These are phyloP conservation scores for Metopolophium dirhodum DNA, from an alignment of 1,140 invertebrate species.

Conservation along the genomic window DNA sequence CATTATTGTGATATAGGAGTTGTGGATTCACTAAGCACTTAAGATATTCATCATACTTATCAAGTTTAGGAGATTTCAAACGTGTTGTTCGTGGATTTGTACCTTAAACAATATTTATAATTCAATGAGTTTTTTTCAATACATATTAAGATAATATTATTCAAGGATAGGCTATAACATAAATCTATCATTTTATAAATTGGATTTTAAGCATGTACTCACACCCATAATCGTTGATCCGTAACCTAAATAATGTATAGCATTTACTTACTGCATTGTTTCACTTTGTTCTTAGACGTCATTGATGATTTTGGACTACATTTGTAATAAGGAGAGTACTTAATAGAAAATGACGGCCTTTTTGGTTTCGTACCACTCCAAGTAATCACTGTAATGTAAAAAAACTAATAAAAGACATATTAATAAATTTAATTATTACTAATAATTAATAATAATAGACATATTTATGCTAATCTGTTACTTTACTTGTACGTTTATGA, in stretches of 20 bases:
- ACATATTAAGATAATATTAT: constrained; percentile 27
- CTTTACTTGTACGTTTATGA: constrained; percentile 23
- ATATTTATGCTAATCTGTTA: neutral
- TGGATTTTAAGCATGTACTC: constrained; percentile 16
- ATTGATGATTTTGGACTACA: constrained; percentile 32
- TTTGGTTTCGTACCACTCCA: constrained; percentile 26
- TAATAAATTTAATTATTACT: neutral
- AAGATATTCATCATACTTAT: constrained; percentile 41
- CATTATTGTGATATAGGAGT: constrained; percentile 22
- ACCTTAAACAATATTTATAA: constrained; percentile 11
- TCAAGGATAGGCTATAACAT: constrained; percentile 50
- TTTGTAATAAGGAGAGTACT: constrained; percentile 47
- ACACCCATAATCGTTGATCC: constrained; percentile 46
- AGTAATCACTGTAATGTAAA: constrained; percentile 39
- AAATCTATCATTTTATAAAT: constrained; percentile 45
- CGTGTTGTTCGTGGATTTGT: constrained; percentile 9
- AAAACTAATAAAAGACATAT: neutral
- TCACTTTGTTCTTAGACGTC: constrained; percentile 5
- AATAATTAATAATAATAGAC: neutral
- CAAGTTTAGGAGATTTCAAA: constrained; percentile 24
- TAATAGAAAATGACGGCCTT: constrained; percentile 46
- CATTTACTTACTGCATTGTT: constrained; percentile 53
- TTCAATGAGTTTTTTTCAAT: constrained; percentile 17
- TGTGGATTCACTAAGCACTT: constrained; percentile 29
- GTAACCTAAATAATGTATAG: constrained; percentile 35